These are phyloP conservation scores for Miichthys miiuy DNA, from an alignment of 2,797 vertebrate species.

Conservation along the genomic window DNA sequence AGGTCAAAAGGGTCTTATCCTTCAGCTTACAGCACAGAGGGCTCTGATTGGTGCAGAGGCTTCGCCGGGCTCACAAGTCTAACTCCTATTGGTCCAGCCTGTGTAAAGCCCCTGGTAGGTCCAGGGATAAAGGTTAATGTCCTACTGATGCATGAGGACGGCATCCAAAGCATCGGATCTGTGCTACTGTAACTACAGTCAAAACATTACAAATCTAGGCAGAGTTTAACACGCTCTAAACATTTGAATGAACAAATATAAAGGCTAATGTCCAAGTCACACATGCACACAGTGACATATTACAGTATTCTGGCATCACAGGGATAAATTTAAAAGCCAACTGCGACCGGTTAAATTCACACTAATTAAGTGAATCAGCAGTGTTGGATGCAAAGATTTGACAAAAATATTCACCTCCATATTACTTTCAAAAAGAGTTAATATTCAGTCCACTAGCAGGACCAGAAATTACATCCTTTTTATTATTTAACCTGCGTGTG, in stretches of 20 bases:
- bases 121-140: conserved; percentile 56
- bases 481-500: not conserved
- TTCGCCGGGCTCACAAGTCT: conserved; percentile 43
- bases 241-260: not conserved
- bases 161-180: conserved; percentile 34
- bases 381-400: not conserved
- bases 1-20: conserved; percentile 81
- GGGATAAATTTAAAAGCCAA: not conserved
- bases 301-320: not conserved
- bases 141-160: conserved; percentile 44
- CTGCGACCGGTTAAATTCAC: not conserved
- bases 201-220: conserved; percentile 12
- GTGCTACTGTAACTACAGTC: conserved; percentile 45
- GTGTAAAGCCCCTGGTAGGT: conserved; percentile 54
- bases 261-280: not conserved
- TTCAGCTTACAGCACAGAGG: conserved; percentile 66
- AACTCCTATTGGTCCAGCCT: conserved; percentile 60
- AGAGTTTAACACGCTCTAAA: not conserved
- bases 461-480: not conserved
- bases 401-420: not conserved
- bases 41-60: conserved; percentile 67
- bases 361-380: not conserved
- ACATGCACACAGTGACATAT: not conserved
- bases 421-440: not conserved
- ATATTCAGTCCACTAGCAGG: not conserved